Conservation (phyloP, 2,797 vertebrate genomes). For the Poecilia wingei region DNA sequence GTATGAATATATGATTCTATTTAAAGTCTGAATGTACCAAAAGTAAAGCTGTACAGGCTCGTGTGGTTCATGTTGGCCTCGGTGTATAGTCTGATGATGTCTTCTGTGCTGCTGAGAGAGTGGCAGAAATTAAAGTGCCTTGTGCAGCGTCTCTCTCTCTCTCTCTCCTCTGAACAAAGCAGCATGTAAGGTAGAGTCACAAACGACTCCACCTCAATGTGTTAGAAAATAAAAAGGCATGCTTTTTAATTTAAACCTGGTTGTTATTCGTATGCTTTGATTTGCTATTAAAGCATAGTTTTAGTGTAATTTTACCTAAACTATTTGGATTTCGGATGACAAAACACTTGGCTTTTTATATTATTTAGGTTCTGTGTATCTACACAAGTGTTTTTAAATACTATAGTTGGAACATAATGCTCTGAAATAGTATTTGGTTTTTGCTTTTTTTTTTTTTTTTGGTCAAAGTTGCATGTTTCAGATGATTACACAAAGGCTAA, state of each 20-base stretch:
- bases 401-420: not conserved
- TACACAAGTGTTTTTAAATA: not conserved
- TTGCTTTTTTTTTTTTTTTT: not conserved
- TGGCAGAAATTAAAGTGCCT: conserved; percentile 83
- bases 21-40: conserved; percentile 81
- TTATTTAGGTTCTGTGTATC: not conserved
- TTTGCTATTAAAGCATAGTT: not conserved
- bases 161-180: conserved; percentile 72
- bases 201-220: conserved; percentile 61
- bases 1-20: conserved; percentile 80
- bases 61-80: conserved; percentile 56
- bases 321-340: no score
- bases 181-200: conserved; percentile 59
- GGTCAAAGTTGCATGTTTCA: not conserved
- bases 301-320: no score
- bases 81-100: conserved; percentile 65
- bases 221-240: conserved; percentile 76
- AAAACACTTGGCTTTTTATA: not conserved
- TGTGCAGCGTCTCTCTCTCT: conserved; percentile 81
- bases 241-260: conserved; percentile 80
- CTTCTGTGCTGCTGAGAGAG: conserved; percentile 71
- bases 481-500: not conserved
- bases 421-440: not conserved
- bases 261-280: conserved; percentile 47
- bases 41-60: conserved; percentile 66